Percentiles rank a stretch among this genome's conserved stretches.
phyloP scores from a whole-genome alignment of 2,113 vertebrate genomes.

The Vimba vimba region DNA sequence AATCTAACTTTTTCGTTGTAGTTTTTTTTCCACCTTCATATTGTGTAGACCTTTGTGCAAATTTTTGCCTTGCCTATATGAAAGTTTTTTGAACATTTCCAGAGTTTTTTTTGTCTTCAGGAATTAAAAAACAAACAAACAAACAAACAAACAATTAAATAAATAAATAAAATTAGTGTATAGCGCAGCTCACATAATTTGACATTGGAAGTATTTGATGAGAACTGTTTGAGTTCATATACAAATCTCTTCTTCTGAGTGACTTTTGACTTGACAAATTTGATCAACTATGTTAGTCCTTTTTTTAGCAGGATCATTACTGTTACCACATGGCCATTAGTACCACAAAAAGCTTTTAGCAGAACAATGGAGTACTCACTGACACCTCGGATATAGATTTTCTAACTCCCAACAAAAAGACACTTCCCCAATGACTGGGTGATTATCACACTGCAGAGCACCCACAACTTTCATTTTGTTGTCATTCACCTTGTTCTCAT shows the following conservation, averaged over 20 bases:
- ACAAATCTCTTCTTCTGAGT: not conserved
- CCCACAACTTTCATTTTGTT: not conserved
- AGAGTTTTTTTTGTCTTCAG: no score
- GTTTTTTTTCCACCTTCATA: no score
- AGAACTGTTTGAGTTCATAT: not conserved
- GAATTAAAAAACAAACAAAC: not conserved
- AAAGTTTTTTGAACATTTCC: no score
- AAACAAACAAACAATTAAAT: not conserved
- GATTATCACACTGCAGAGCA: not conserved
- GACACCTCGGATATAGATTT: not conserved
- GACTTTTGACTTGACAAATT: not conserved
- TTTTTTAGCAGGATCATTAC: not conserved
- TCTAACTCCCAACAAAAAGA: not conserved
- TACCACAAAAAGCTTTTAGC: not conserved
- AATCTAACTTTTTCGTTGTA: no score
- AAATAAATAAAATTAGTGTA: not conserved
- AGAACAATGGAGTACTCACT: not conserved
- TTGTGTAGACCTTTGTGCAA: no score
- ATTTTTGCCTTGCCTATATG: no score
- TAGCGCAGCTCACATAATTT: not conserved
- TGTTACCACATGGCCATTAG: no score
- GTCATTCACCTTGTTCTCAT: not conserved
- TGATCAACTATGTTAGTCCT: not conserved
- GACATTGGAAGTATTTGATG: not conserved
- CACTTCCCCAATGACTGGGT: not conserved